These are phyloP conservation scores for Microvelia longipes DNA, from an alignment of 1,140 invertebrate species.

Conservation along the genomic window DNA sequence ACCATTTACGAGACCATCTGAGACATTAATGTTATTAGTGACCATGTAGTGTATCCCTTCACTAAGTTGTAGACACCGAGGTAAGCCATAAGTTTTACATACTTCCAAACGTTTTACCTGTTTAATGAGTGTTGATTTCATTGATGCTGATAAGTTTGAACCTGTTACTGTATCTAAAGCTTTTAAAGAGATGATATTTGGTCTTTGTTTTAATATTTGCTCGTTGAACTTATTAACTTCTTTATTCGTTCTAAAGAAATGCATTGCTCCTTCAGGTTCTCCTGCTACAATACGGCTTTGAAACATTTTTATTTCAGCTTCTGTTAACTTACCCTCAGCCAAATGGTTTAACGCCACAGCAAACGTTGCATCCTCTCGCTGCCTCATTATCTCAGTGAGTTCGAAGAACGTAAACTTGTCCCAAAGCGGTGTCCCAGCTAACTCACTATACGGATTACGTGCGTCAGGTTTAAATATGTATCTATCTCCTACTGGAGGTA, in stretches of 20 bases:
- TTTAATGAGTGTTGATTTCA: background rate
- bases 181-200: background rate
- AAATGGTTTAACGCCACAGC: background rate
- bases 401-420: background rate
- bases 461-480: background rate
- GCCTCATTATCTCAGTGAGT: background rate
- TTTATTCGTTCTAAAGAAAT: background rate
- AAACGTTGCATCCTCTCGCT: background rate
- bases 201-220: background rate
- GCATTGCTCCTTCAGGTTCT: background rate
- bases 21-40: background rate
- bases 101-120: background rate
- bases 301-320: background rate
- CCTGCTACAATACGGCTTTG: background rate
- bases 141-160: background rate
- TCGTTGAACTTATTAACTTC: background rate
- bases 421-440: background rate
- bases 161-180: background rate
- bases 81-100: background rate
- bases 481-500: background rate
- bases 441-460: background rate
- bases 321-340: background rate
- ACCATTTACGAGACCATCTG: background rate
- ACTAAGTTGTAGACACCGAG: background rate
- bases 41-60: background rate